Evolutionary conservation across 1,140 invertebrate genomes (phyloP).

Genomic region (Leptopilina boulardi): DNA sequence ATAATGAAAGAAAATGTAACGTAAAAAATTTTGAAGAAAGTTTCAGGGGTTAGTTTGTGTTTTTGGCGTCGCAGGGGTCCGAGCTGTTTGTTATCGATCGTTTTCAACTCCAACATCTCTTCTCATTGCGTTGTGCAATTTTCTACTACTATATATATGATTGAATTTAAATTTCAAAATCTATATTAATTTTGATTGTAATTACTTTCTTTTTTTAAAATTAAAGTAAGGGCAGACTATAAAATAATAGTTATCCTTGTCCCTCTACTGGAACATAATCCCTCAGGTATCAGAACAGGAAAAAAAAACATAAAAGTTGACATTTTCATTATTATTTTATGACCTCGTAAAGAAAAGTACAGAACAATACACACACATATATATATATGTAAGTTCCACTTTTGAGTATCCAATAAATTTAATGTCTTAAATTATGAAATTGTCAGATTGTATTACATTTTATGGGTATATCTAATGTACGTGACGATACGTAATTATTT

Average conservation of each 20-base stretch:
- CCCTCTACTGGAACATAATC: background rate
- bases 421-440: background rate
- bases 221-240: too few species aligned
- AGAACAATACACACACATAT: too few species aligned
- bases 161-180: background rate
- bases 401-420: background rate
- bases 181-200: too few species aligned
- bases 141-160: background rate
- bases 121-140: constrained; percentile 40
- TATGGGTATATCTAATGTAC: background rate
- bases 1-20: background rate
- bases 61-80: constrained; percentile 48
- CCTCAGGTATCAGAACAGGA: background rate
- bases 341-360: background rate
- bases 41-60: constrained; percentile 47
- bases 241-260: background rate
- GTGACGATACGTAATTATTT: background rate
- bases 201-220: too few species aligned
- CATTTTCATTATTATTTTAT: constrained; percentile 19
- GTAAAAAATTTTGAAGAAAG: constrained; percentile 41
- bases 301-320: constrained; percentile 15
- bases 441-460: background rate
- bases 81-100: constrained; percentile 59
- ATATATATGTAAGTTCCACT: background rate
- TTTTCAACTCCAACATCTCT: constrained; percentile 44